Percentiles rank a stretch among this genome's conserved stretches.
Evolutionary conservation across 2,888 invertebrate species (phyloP).

Genomic region (Chrysodeixis includens): DNA sequence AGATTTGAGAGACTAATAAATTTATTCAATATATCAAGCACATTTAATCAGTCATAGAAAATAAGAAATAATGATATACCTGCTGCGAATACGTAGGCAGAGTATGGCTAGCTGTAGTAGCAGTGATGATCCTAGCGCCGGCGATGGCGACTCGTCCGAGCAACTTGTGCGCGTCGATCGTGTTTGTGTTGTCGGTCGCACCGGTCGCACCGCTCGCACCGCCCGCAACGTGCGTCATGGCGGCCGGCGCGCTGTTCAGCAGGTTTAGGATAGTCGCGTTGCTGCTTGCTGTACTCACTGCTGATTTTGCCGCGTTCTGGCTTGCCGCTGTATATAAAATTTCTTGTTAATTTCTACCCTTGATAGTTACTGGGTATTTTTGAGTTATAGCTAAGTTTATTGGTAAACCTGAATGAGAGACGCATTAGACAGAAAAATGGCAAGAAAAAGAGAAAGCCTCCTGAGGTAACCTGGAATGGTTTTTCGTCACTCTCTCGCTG

Average conservation of each 20-base stretch:
- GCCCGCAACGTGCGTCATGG: constrained; percentile 90
- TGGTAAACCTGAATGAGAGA: too few relatives aligned
- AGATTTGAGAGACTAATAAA: too few relatives aligned
- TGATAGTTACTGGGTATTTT: too few relatives aligned
- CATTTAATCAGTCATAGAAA: too few relatives aligned
- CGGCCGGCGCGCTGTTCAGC: constrained; percentile 93
- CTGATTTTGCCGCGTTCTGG: constrained; percentile 84
- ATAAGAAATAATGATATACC: not conserved
- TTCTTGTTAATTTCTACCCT: too few relatives aligned
- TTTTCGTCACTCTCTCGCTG: too few relatives aligned
- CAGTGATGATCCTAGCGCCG: not conserved
- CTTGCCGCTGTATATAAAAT: constrained; percentile 70
- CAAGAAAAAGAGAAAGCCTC: constrained; percentile 32
- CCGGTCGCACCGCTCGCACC: constrained; percentile 12
- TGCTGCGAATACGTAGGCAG: not conserved
- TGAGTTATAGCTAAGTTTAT: too few relatives aligned
- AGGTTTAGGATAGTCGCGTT: constrained; percentile 94
- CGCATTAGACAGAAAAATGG: too few relatives aligned
- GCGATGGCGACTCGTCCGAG: not conserved
- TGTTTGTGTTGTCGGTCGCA: not conserved
- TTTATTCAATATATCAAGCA: too few relatives aligned
- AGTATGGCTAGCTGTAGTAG: not conserved
- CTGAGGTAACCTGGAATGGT: too few relatives aligned
- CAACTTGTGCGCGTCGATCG: not conserved
- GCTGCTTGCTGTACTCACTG: constrained; percentile 86